Base-by-base conservation (phyloP, 2,797 vertebrate species). In the Galago senegalensis region DNA sequence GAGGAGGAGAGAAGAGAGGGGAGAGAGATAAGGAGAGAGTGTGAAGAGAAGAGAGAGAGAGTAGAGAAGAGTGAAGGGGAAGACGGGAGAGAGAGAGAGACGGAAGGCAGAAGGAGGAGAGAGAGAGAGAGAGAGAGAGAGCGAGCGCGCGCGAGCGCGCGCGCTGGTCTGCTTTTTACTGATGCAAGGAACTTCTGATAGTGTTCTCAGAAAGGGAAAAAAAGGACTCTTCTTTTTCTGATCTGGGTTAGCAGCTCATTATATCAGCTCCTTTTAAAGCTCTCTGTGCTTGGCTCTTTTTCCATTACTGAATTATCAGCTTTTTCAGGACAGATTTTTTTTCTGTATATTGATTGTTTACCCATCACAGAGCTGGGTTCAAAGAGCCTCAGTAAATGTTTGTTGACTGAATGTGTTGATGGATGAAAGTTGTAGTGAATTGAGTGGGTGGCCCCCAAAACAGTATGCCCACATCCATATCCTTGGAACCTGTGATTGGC, bases 101-200 rank as follows among this genome's bases (percentile, higher is more conserved):
- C 6, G 40, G 40, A 43, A 43, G 5, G 40, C 40, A 7, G 40
- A 43, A 43, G 40, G 40, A 43, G 40, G 40, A 5, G 40, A 43
- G 40, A 43, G 40, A 43, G 40, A 40, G 40, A 43, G 40, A 40
- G 34, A 34, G 34, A 34, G 34, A n/a, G n/a, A n/a, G n/a, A n/a
- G n/a, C n/a, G n/a, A n/a, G n/a, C n/a, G n/a, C n/a, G n/a, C n/a
- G n/a, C n/a, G n/a, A 2, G 34, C 34, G 34, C 34, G 34, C 34
- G 34, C 34, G 40, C 87, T 23, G 79, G 70, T n/a, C n/a, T 85
- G 23, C 23, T 89, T 86, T 86, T 92, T 95, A 27, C 73, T 83
- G 60, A 81, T 92, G 17, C 8, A 17, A 37, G 43, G 58, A 53
- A 34, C 37, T 96, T 67, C 61, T 79, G 23, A 23, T 67, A 60